These are phyloP conservation scores for Maniola jurtina DNA, from an alignment of 1,140 invertebrate genomes.

Conservation along the genomic window DNA sequence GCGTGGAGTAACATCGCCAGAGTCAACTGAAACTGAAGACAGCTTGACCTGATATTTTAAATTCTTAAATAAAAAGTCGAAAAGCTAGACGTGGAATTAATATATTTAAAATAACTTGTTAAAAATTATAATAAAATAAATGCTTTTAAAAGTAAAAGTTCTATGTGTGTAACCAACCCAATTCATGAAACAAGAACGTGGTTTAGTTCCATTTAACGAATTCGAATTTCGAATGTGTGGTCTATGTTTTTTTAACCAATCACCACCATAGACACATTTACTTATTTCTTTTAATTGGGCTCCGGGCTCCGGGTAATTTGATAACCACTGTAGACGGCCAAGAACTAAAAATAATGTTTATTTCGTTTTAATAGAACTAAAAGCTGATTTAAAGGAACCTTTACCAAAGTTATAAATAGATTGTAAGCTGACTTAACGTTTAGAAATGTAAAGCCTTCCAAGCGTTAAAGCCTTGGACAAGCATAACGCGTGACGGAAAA, in stretches of 20 bases:
- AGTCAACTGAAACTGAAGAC: too few species aligned
- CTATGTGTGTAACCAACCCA: constrained; percentile 7
- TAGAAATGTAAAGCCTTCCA: constrained; percentile 4
- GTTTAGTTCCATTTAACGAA: constrained; percentile 44
- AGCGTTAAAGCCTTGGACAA: background rate
- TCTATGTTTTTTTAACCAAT: constrained; percentile 28
- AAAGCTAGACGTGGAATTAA: too few species aligned
- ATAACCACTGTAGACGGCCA: background rate
- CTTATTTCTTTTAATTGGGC: constrained; percentile 34
- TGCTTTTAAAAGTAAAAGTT: too few species aligned
- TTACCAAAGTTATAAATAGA: background rate
- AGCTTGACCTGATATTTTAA: too few species aligned
- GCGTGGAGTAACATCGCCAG: too few species aligned
- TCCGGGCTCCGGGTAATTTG: constrained; percentile 29
- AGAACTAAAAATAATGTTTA: too few species aligned
- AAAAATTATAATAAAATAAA: too few species aligned
- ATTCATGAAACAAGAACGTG: constrained; percentile 32
- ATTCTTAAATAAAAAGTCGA: too few species aligned
- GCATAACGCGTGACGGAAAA: too few species aligned
- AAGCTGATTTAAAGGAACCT: background rate
- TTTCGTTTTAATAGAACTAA: background rate
- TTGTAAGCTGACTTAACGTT: constrained; percentile 1
- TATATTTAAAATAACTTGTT: too few species aligned
- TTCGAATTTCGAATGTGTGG: constrained; percentile 39
- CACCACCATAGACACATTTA: constrained; percentile 18